Percentiles rank a stretch among this genome's conserved stretches.
phyloP scores from a whole-genome alignment of 2,797 vertebrate genomes.

The Sardinella longiceps region DNA sequence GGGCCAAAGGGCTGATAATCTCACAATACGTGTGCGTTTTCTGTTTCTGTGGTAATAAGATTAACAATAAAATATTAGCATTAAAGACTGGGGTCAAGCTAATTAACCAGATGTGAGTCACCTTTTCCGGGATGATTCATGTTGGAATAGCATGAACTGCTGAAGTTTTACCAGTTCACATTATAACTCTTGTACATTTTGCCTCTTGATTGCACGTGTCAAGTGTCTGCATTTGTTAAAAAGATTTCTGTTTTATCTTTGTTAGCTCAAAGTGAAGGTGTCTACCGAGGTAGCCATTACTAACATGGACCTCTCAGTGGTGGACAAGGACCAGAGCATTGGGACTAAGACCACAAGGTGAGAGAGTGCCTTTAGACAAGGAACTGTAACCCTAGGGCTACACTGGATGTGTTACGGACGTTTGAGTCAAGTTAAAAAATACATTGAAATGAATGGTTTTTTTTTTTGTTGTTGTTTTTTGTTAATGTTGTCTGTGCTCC shows the following conservation, averaged over 20 bases:
- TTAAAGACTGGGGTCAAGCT: neutral
- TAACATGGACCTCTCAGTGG: constrained; percentile 94
- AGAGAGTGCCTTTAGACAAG: constrained; percentile 24
- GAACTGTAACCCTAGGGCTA: too few species aligned
- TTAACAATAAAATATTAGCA: neutral
- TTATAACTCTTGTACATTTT: neutral
- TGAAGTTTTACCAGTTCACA: neutral
- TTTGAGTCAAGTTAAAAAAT: too few species aligned
- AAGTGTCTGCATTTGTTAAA: neutral
- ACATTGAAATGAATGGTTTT: too few species aligned
- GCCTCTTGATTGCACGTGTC: neutral
- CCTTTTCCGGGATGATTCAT: neutral
- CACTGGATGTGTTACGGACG: too few species aligned
- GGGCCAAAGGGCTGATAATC: neutral
- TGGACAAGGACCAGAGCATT: constrained; percentile 99
- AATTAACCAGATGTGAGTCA: neutral
- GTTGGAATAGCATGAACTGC: too few species aligned
- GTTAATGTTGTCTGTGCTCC: too few species aligned
- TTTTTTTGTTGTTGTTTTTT: too few species aligned
- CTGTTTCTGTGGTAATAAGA: neutral
- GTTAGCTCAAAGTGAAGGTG: constrained; percentile 94
- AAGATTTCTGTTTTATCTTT: constrained; percentile 45
- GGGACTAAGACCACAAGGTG: constrained; percentile 94
- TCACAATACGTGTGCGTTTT: neutral
- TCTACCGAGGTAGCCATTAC: constrained; percentile 94